Evolutionary conservation across 2,113 vertebrate species (phyloP), one percentile per base, ranked within the genome.

Genomic region (Mesitornis unicolor): DNA sequence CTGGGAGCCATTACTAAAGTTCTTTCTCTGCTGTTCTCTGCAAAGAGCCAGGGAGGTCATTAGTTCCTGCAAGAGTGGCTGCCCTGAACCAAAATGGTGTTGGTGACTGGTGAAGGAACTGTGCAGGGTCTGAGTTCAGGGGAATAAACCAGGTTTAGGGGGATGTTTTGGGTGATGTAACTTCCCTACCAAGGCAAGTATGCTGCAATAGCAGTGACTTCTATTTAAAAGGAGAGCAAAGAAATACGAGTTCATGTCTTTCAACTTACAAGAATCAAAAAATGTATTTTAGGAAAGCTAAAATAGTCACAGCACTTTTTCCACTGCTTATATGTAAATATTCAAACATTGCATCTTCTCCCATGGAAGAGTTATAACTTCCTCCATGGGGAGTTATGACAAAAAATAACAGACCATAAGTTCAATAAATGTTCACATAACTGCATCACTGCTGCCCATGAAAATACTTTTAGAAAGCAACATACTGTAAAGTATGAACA

Each of bases 91-190:
- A 59, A 38, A 85, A 70, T 6, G n/a, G 20, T 47, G 13, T 22
- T 53, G 35, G 4, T 20, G 42, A 71, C 31, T 63, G 50, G 42
- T 38, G 63, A 82, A 76, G 36, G 57, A 73, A 50, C 45, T 29
- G 25, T 5, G n/a, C 24, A 67, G n/a, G 29, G 5, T 64, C 68
- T 77, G 38, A 84, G 61, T 20, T 68, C 56, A 71, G 36, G 7
- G 24, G 31, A 76, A 79, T 1, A 1, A 79, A 7, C 3, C 25
- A 65, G n/a, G 29, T 15, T 59, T 10, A 74, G 33, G 26, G 0
- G 64, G 33, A 54, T 45, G 20, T 29, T 90, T 35, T 18, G 4
- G 47, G 61, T 43, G 50, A 43, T 17, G 16, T 7, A 59, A 63
- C 19, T 64, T 81, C 20, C 54, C 26, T 43, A 43, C 15, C 64